Conservation (phyloP, 2,888 invertebrate species). For the Macropis europaea region DNA sequence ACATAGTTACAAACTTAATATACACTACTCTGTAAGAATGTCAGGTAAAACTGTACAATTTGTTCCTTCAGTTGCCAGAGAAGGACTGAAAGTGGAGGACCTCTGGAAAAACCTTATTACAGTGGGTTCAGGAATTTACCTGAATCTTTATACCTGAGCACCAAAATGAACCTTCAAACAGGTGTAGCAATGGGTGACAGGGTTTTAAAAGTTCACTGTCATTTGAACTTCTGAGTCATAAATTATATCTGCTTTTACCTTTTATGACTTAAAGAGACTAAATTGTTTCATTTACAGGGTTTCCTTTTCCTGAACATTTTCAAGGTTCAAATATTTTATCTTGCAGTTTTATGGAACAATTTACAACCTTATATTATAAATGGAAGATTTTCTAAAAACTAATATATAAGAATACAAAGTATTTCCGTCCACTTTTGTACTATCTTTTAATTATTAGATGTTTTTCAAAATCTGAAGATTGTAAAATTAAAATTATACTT, state of each 20-base stretch:
- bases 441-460: too few relatives aligned
- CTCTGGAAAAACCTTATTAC: neutral
- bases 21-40: neutral
- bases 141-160: constrained; percentile 5
- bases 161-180: neutral
- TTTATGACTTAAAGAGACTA: neutral
- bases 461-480: too few relatives aligned
- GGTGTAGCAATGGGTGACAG: neutral
- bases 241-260: neutral
- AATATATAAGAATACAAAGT: too few relatives aligned
- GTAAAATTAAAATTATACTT: too few relatives aligned
- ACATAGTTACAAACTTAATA: constrained; percentile 34
- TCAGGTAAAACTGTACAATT: neutral
- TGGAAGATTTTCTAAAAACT: too few relatives aligned
- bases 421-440: too few relatives aligned
- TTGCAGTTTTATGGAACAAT: neutral
- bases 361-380: too few relatives aligned
- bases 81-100: neutral
- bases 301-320: neutral
- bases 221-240: neutral
- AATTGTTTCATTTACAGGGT: neutral
- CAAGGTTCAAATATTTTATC: neutral
- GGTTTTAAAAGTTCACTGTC: neutral
- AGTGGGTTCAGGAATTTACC: constrained; percentile 2
- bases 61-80: neutral